Conservation (phyloP, 1,140 invertebrate genomes). For the Brachystomella parvula region DNA sequence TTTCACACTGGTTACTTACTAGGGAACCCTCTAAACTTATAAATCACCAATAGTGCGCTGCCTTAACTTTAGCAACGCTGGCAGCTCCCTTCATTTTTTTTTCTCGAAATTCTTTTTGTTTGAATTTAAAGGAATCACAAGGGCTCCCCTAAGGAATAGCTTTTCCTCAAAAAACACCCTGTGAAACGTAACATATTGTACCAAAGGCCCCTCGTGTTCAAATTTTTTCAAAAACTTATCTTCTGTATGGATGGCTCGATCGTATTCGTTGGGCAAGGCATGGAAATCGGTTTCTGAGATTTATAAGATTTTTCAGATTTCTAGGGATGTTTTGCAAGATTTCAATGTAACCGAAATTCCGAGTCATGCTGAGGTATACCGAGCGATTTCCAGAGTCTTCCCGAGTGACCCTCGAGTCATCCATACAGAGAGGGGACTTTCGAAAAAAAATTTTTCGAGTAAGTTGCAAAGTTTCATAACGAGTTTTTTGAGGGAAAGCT, state of each 20-base stretch:
- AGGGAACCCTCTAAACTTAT: neutral
- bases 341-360: neutral
- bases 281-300: no score
- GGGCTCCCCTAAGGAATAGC: neutral
- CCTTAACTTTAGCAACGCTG: neutral
- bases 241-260: no score
- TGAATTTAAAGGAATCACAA: neutral
- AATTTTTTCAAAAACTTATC: neutral
- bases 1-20: no score
- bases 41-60: no score
- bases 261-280: no score
- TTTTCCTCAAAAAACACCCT: neutral
- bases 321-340: no score
- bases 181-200: neutral
- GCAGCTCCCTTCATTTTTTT: no score
- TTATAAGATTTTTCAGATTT: no score
- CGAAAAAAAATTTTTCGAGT: neutral
- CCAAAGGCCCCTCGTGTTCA: neutral
- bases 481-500: neutral
- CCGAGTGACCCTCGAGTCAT: neutral
- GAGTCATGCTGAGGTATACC: neutral
- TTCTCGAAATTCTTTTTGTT: neutral
- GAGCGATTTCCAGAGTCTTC: neutral
- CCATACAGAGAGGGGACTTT: neutral
- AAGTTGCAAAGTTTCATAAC: neutral